Conservation (phyloP, 1,140 invertebrate genomes). For the Eueides isabella region DNA sequence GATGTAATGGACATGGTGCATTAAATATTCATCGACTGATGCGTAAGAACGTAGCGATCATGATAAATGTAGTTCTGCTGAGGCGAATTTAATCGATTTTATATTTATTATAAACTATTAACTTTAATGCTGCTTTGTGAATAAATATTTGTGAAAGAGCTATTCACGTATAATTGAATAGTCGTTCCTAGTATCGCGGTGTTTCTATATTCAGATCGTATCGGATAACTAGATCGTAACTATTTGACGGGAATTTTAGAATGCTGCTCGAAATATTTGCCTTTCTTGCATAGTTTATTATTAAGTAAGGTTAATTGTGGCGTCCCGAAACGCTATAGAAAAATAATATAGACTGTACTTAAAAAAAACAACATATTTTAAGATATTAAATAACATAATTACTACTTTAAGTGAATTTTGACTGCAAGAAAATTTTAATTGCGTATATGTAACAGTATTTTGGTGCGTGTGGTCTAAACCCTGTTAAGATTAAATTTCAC, state of each 20-base stretch:
- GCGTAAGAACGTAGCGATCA: slow-evolving; percentile 43
- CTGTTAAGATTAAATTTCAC: slow-evolving; percentile 36
- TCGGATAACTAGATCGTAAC: slow-evolving; percentile 60
- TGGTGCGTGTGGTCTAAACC: slow-evolving; percentile 24
- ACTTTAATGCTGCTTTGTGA: slow-evolving; percentile 37
- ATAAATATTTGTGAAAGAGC: slow-evolving; percentile 61
- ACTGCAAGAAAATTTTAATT: too few relatives aligned
- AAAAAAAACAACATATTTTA: too few relatives aligned
- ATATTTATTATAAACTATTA: slow-evolving; percentile 35
- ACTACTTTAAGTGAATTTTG: too few relatives aligned
- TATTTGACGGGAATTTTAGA: slow-evolving; percentile 61
- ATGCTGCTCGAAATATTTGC: slow-evolving; percentile 51
- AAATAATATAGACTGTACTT: not conserved
- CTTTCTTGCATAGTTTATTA: slow-evolving; percentile 42
- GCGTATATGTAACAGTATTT: too few relatives aligned
- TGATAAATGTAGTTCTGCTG: slow-evolving; percentile 52
- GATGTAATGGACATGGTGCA: slow-evolving; percentile 29
- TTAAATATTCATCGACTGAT: slow-evolving; percentile 56
- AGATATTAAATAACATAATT: too few relatives aligned
- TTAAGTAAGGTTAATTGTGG: slow-evolving; percentile 25
- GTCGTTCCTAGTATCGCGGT: slow-evolving; percentile 46
- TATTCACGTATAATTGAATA: slow-evolving; percentile 57
- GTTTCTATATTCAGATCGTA: slow-evolving; percentile 55
- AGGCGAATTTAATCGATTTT: slow-evolving; percentile 48
- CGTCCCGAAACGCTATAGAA: not conserved